Base-by-base conservation (phyloP, 1,140 invertebrate genomes). In the Drosophila carrolli region DNA sequence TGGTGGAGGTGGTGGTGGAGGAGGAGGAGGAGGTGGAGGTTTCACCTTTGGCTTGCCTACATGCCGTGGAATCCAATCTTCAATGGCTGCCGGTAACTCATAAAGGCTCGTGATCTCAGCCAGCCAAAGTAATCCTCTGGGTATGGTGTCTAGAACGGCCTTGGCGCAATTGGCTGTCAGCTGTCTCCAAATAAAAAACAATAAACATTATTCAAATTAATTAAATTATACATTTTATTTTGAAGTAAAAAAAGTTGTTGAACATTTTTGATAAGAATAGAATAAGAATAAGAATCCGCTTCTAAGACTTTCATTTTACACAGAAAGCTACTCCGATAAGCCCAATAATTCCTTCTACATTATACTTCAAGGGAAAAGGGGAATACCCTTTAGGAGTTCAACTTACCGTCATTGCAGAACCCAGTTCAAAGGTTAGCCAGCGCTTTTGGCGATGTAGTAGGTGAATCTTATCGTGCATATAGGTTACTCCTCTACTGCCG, bases 351-450 rank as follows among this genome's bases (percentile, higher is more conserved):
- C 2, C 6, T 32, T 32, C 29, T 1, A 32, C 1, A 2, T 32
- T 32, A 32, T 7, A 32, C 8, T 32, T 32, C 29, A 32, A 3
- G 1, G 43, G 16, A 16, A 16, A 58, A 19, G 16, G 16, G 16
- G 1, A 19, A 32, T 19, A 19, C 19, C 19, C 23, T 23, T 2
- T 4, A 23, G 4, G 23, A 4, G 23, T 23, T 23, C 23, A 23
- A 75, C 83, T 63, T 10, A 88, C 83, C 10, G 83, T 83, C 0
- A 88, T 7, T 1, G 84, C 29, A 6, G 67, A 54, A 14, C 83
- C 79, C 63, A 79, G 40, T 5, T 88, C 83, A 6, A 83, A 88
- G 27, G 78, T 82, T 13, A 88, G 84, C 83, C 83, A 88, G 11
- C 83, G 67, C 50, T 88, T 88, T n/a, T 83, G 67, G 0, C 83